These are phyloP conservation scores for Aradophagus sp. DNA, from an alignment of 1,140 invertebrate genomes.

Conservation along the genomic window DNA sequence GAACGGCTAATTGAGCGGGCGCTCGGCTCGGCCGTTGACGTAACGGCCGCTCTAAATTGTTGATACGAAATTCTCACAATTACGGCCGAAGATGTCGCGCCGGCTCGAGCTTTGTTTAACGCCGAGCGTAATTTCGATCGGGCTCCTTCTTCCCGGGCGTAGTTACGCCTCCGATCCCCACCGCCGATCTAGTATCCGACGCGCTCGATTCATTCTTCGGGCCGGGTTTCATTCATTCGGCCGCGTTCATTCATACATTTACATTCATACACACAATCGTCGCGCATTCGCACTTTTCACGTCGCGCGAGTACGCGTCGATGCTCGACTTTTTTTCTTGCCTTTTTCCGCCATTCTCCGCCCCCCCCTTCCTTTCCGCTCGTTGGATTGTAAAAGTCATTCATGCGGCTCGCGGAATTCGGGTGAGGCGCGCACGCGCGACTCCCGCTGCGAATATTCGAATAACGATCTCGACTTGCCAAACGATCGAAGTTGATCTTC, in stretches of 20 bases:
- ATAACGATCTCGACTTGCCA: slow-evolving; percentile 2
- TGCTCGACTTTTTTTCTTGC: slow-evolving; percentile 41
- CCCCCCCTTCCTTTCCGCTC: no score
- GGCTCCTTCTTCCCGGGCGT: slow-evolving; percentile 4
- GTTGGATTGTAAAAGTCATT: slow-evolving; percentile 63
- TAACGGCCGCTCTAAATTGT: slow-evolving; percentile 32
- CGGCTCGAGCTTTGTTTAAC: slow-evolving; percentile 15
- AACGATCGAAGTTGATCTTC: no score
- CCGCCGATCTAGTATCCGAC: slow-evolving; percentile 37
- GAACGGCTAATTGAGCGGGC: slow-evolving; percentile 20
- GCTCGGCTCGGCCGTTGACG: slow-evolving; percentile 25
- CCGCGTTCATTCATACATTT: slow-evolving; percentile 53
- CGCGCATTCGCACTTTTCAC: slow-evolving; percentile 54
- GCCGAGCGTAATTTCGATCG: slow-evolving; percentile 18
- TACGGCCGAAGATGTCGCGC: slow-evolving; percentile 9
- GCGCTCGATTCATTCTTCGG: slow-evolving; percentile 40
- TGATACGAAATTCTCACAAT: slow-evolving; percentile 32
- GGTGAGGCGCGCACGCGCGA: slow-evolving; percentile 47
- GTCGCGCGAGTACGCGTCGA: slow-evolving; percentile 33
- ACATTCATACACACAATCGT: slow-evolving; percentile 53
- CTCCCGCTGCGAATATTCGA: slow-evolving; percentile 34
- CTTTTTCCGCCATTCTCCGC: slow-evolving; percentile 43
- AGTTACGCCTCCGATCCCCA: slow-evolving; percentile 33
- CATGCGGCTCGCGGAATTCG: slow-evolving; percentile 55
- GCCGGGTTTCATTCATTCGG: slow-evolving; percentile 50